Evolutionary conservation across 1,140 invertebrate genomes (phyloP), one percentile per base, ranked within the genome.

Genomic region (Drosophila punjabiensis): DNA sequence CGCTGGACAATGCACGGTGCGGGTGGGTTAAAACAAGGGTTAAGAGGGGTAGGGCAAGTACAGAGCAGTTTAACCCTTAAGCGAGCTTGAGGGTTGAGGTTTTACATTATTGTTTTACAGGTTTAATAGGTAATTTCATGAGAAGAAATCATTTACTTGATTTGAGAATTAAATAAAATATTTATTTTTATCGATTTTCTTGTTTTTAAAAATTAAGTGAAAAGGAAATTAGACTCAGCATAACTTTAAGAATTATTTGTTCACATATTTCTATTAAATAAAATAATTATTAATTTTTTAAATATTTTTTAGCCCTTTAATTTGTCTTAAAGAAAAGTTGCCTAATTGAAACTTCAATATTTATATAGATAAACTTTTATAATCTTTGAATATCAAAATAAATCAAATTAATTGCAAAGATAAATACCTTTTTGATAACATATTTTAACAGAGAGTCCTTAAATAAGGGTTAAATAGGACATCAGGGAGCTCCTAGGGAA

Each of bases 1-100:
- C 14, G 16, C 47, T 35, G 65, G 62, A 85, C 83, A 82, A 84
- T 85, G 50, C 45, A 14, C 43, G 30, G 24, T 61, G 75, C 60
- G 55, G 55, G 71, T 53, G 68, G 14, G 16, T 13, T 24, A 14
- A 32, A 20, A 37, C 4, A 39, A 16, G 55, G 55, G 55, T 24
- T 10, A 28, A 35, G 32, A 45, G 0, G 60, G 28, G 18, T 18
- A 1, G 7, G n/a, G 16, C 16, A 2, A n/a, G 20, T 11, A 39
- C 20, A 10, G 8, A 24, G 14, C 14, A 39, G 33, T 6, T 56
- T 56, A 56, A 56, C 55, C 55, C 55, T n/a, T 24, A 7, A 11
- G 9, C 1, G 9, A 24, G 33, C 4, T 16, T 16, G 3, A 18
- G 5, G 11, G 4, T 16, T 10, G 1, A 2, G 52, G 8, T 33